A percentile compares a stretch with the other conserved stretches of the same genome.
phyloP scores from a whole-genome alignment of 2,797 vertebrate species.

The Serranus cabrilla region DNA sequence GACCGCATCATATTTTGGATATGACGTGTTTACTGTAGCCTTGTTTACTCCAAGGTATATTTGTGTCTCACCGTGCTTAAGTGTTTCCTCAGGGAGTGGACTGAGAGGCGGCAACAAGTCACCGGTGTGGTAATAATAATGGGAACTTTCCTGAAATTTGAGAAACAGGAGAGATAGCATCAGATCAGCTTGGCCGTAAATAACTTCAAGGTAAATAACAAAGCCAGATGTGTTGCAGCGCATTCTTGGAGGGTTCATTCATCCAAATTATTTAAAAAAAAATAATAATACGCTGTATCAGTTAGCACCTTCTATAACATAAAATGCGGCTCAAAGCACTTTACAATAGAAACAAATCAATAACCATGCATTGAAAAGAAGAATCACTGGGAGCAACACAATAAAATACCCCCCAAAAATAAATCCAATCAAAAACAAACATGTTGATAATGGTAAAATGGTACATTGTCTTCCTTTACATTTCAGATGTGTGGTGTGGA shows the following conservation, averaged over 20 bases:
- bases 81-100: conserved; percentile 73
- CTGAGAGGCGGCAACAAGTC: conserved; percentile 72
- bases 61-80: conserved; percentile 69
- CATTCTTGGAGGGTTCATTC: neutral
- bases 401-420: too few relatives aligned
- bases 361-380: too few relatives aligned
- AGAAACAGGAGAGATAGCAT: conserved; percentile 47
- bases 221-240: conserved; percentile 43
- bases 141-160: conserved; percentile 72
- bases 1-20: conserved; percentile 3
- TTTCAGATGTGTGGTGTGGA: neutral
- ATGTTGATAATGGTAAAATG: too few relatives aligned
- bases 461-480: too few relatives aligned
- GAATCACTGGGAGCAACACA: too few relatives aligned
- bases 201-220: conserved; percentile 30
- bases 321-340: too few relatives aligned
- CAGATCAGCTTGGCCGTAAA: conserved; percentile 11
- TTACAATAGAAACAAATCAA: too few relatives aligned
- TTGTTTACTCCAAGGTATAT: conserved; percentile 42
- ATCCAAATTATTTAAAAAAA: neutral
- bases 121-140: conserved; percentile 79
- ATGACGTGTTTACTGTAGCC: conserved; percentile 30
- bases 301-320: too few relatives aligned
- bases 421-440: too few relatives aligned
- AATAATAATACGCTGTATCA: too few relatives aligned